Evolutionary conservation across 2,113 vertebrate genomes (phyloP).

Genomic region (Lutjanus erythropterus): DNA sequence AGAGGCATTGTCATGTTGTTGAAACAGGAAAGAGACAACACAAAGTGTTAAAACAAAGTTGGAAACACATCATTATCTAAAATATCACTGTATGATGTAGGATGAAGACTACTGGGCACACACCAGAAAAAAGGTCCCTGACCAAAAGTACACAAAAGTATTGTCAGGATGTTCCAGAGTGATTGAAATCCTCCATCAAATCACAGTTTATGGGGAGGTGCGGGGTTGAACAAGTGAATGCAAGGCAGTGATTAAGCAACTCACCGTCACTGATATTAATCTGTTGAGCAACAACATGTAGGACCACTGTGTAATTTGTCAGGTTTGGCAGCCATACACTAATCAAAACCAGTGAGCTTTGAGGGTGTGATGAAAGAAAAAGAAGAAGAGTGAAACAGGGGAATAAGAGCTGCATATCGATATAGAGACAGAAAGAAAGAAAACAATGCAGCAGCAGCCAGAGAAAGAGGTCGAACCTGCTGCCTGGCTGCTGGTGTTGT

Average conservation of each 20-base stretch:
- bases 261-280: constrained; percentile 16
- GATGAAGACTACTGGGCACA: neutral
- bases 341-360: constrained; percentile 16
- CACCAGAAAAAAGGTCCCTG: neutral
- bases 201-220: constrained; percentile 5
- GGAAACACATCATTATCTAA: neutral
- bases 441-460: constrained; percentile 60
- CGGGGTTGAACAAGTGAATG: constrained; percentile 34
- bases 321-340: constrained; percentile 35
- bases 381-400: constrained; percentile 30
- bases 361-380: constrained; percentile 13
- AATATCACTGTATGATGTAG: no score
- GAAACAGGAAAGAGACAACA: neutral
- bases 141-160: neutral
- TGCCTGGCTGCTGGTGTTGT: constrained; percentile 72
- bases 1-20: neutral
- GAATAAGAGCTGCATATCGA: constrained; percentile 35
- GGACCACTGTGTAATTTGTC: constrained; percentile 20
- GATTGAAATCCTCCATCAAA: neutral
- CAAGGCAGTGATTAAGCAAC: constrained; percentile 15
- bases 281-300: neutral
- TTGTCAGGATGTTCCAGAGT: neutral
- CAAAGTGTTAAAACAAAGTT: neutral
- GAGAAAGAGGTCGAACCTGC: constrained; percentile 73
- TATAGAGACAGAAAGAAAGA: constrained; percentile 43